phyloP scores from a whole-genome alignment of 1,140 invertebrate genomes.

The Sitobion miscanthi region DNA sequence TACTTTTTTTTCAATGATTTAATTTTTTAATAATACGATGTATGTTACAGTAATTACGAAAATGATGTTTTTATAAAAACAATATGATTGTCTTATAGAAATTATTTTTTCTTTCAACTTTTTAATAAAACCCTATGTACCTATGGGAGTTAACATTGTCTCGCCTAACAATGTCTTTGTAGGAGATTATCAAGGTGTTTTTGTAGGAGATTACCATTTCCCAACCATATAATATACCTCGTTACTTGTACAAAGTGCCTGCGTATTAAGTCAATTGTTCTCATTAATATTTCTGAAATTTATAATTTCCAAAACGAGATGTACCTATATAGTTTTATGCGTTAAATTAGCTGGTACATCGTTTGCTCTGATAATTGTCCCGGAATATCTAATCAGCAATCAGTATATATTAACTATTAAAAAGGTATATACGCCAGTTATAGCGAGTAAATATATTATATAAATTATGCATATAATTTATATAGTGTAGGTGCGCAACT shows the following conservation, averaged over 20 bases:
- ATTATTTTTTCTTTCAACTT: no score
- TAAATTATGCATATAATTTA: neutral
- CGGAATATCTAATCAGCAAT: neutral
- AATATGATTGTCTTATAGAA: no score
- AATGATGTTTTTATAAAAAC: no score
- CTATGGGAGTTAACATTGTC: no score
- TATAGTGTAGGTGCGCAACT: neutral
- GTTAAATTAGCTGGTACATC: neutral
- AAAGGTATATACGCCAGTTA: neutral
- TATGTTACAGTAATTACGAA: no score
- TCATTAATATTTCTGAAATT: neutral
- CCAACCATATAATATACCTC: neutral
- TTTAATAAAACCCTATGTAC: no score
- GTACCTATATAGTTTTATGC: neutral
- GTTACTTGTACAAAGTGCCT: no score
- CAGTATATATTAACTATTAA: neutral
- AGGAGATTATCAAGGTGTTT: no score
- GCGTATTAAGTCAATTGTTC: neutral
- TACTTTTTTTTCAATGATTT: no score
- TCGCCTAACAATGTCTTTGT: no score
- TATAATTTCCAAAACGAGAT: neutral
- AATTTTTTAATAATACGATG: no score
- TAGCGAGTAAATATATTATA: neutral
- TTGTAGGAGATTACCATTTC: no score
- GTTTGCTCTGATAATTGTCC: neutral